A percentile compares a stretch with the other conserved stretches of the same genome.
Evolutionary conservation across 2,797 vertebrate genomes (phyloP).

Genomic region (Sebastiscus albofasciatus): DNA sequence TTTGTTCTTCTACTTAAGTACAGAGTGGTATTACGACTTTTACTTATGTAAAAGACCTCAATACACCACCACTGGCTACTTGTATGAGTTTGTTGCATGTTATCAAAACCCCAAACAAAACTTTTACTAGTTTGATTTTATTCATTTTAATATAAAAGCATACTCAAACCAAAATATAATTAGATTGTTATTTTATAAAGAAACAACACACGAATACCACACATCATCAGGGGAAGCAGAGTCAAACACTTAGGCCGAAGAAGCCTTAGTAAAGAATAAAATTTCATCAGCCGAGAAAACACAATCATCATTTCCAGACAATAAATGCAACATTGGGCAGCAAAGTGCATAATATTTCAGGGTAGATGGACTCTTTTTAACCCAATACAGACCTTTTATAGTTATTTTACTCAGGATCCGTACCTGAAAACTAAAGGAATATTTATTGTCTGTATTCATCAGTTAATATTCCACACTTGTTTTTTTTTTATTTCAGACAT

Average conservation of each 20-base stretch:
- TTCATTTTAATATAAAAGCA: constrained; percentile 81
- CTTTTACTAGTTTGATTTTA: constrained; percentile 69
- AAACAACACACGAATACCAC: constrained; percentile 67
- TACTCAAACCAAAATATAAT: constrained; percentile 76
- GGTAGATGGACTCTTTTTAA: not conserved
- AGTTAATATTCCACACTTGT: constrained; percentile 4
- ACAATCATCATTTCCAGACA: constrained; percentile 24
- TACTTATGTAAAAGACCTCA: not conserved
- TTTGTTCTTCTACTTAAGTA: not conserved
- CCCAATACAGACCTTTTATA: not conserved
- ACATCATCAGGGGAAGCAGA: constrained; percentile 62
- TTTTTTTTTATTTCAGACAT: constrained; percentile 19
- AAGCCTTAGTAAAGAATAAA: constrained; percentile 49
- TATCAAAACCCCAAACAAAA: constrained; percentile 40
- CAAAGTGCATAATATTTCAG: constrained; percentile 30
- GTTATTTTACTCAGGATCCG: not conserved
- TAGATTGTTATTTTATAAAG: constrained; percentile 69
- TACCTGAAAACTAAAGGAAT: constrained; percentile 3
- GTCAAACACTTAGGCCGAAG: constrained; percentile 50
- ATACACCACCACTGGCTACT: not conserved
- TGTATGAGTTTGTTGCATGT: constrained; percentile 1
- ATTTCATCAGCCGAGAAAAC: constrained; percentile 47
- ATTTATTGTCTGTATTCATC: not conserved
- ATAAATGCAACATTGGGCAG: constrained; percentile 25
- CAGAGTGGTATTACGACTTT: not conserved